Evolutionary conservation across 1,140 invertebrate species (phyloP).

Genomic region (Nymphalis io): DNA sequence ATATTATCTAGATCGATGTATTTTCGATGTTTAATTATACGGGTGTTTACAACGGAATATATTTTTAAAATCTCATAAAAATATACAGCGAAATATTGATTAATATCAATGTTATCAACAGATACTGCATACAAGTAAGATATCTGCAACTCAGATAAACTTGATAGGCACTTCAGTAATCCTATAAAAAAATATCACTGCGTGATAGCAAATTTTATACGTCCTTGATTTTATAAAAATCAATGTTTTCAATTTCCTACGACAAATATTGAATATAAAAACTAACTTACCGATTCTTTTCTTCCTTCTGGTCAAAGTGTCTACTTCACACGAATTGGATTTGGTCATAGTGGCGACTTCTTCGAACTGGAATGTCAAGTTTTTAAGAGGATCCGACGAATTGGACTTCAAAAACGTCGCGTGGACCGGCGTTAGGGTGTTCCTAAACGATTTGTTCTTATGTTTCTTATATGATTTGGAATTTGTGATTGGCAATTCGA

Average conservation of each 20-base stretch:
- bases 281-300: slow-evolving; percentile 65
- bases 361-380: slow-evolving; percentile 87
- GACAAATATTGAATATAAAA: neutral
- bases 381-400: slow-evolving; percentile 87
- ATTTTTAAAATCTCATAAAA: too few species aligned
- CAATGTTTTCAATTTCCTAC: too few species aligned
- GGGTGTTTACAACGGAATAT: too few species aligned
- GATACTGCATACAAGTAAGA: neutral
- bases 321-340: slow-evolving; percentile 86
- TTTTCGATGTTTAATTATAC: too few species aligned
- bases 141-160: neutral
- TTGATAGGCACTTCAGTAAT: neutral
- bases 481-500: slow-evolving; percentile 83
- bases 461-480: slow-evolving; percentile 79
- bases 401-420: slow-evolving; percentile 85
- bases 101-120: neutral
- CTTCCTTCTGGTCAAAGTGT: slow-evolving; percentile 74
- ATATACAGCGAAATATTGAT: neutral
- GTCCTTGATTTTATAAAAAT: too few species aligned
- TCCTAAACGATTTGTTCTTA: slow-evolving; percentile 67
- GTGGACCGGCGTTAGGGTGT: slow-evolving; percentile 80
- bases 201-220: too few species aligned
- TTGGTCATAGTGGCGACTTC: slow-evolving; percentile 84
- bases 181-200: neutral
- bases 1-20: too few species aligned